Conservation (phyloP, 2,797 vertebrate genomes). For the Lateolabrax maculatus region DNA sequence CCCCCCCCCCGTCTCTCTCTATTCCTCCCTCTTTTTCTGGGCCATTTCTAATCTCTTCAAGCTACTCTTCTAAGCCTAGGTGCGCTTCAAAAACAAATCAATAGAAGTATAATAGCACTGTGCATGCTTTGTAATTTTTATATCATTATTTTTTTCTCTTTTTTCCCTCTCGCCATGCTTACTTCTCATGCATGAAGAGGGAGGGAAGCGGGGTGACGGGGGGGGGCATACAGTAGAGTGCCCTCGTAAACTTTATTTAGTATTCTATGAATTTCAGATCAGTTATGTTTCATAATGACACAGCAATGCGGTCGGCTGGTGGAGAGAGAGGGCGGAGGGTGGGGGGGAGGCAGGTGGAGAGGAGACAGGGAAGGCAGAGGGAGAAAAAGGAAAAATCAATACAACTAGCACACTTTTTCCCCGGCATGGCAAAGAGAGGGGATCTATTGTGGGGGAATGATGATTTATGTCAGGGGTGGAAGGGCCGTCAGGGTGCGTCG, state of each 20-base stretch:
- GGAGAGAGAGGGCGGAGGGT: slow-evolving; percentile 69
- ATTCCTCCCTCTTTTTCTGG: slow-evolving; percentile 55
- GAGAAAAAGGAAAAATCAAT: slow-evolving; percentile 95
- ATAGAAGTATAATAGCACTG: slow-evolving; percentile 96
- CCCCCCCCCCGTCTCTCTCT: slow-evolving; percentile 20
- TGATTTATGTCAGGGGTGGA: slow-evolving; percentile 99
- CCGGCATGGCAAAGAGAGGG: slow-evolving; percentile 90
- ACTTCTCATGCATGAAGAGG: slow-evolving; percentile 92
- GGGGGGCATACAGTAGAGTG: slow-evolving; percentile 80
- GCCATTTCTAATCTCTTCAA: slow-evolving; percentile 83
- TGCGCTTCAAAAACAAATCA: slow-evolving; percentile 99
- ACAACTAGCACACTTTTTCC: slow-evolving; percentile 95
- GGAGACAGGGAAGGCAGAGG: slow-evolving; percentile 62
- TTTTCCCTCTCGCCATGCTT: slow-evolving; percentile 54
- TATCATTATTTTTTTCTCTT: slow-evolving; percentile 95
- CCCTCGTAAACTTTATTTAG: slow-evolving; percentile 98
- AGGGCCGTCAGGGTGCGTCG: slow-evolving; percentile 91
- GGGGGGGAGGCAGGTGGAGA: slow-evolving; percentile 75
- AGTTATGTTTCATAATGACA: slow-evolving; percentile 99
- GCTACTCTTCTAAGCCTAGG: slow-evolving; percentile 89
- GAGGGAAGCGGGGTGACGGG: slow-evolving; percentile 39
- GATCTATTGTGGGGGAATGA: slow-evolving; percentile 93
- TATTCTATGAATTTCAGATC: slow-evolving; percentile 99
- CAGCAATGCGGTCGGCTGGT: slow-evolving; percentile 83
- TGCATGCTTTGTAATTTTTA: slow-evolving; percentile 98